A percentile compares a stretch with the other conserved stretches of the same genome.
phyloP scores from a whole-genome alignment of 1,140 invertebrate species.

The Heliconius hermathena region DNA sequence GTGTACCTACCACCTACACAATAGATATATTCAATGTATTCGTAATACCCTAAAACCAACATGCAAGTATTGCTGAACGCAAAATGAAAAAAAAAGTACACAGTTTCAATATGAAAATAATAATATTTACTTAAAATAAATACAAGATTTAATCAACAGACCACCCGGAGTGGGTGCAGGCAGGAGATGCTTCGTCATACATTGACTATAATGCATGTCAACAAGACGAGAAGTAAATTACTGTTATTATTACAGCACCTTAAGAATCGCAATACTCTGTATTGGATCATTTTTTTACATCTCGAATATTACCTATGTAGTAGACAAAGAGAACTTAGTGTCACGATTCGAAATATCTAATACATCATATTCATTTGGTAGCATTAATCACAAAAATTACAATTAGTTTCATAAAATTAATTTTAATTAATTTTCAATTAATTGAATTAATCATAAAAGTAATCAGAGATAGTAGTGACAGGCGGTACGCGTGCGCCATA shows the following conservation, averaged over 20 bases:
- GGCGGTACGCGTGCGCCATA: not conserved
- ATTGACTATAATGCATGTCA: conserved; percentile 44
- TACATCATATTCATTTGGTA: not conserved
- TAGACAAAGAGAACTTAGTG: no score
- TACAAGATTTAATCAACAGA: conserved; percentile 9
- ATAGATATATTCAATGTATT: not conserved
- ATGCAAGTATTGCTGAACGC: not conserved
- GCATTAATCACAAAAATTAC: not conserved
- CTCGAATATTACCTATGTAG: no score
- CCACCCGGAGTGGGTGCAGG: conserved; percentile 20
- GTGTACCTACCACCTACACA: not conserved
- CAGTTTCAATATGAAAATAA: not conserved
- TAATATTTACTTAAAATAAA: not conserved
- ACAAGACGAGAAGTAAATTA: conserved; percentile 50
- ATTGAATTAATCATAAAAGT: not conserved
- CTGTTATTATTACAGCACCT: conserved; percentile 2
- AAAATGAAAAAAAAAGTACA: not conserved
- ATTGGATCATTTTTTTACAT: no score
- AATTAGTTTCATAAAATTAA: not conserved
- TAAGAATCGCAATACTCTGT: no score
- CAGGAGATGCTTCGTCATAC: conserved; percentile 10
- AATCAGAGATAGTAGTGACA: not conserved
- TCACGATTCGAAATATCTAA: not conserved
- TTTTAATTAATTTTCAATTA: not conserved
- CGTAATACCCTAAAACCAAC: not conserved